phyloP scores from a whole-genome alignment of 2,888 invertebrate species.

The Lepidochrysops patricia region DNA sequence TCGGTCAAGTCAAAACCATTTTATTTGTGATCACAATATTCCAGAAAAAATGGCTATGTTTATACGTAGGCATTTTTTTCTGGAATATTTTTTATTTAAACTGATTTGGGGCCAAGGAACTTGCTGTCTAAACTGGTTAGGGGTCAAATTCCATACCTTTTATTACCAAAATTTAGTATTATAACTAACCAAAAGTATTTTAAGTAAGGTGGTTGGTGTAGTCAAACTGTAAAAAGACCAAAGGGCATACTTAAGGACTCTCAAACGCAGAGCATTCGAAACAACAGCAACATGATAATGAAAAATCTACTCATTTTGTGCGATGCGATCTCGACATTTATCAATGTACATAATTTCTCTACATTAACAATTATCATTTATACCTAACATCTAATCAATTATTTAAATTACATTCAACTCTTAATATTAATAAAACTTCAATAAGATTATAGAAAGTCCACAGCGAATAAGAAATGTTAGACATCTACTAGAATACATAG shows the following conservation, averaged over 20 bases:
- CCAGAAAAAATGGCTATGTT: too few species aligned
- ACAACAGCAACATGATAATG: conserved; percentile 11
- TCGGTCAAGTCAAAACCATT: too few species aligned
- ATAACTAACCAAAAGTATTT: too few species aligned
- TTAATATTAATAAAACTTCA: conserved; percentile 46
- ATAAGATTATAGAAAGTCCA: conserved; percentile 28
- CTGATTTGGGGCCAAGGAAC: too few species aligned
- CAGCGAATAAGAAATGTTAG: conserved; percentile 13
- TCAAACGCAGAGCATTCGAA: not conserved
- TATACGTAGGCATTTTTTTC: too few species aligned
- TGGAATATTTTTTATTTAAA: too few species aligned
- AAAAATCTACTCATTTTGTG: conserved; percentile 57
- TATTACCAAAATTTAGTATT: too few species aligned
- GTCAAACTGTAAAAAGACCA: not conserved
- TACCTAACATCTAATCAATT: conserved; percentile 40
- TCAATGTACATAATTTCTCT: conserved; percentile 33
- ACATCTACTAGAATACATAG: conserved; percentile 13
- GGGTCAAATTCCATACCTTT: too few species aligned
- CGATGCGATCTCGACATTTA: conserved; percentile 59
- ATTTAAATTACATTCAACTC: conserved; percentile 47
- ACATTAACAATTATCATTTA: conserved; percentile 50
- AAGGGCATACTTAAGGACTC: not conserved
- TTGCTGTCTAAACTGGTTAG: too few species aligned
- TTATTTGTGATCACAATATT: too few species aligned
- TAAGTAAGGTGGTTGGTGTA: too few species aligned